These are phyloP conservation scores for Drosophila carrolli DNA, from an alignment of 1,140 invertebrate species.

Conservation along the genomic window DNA sequence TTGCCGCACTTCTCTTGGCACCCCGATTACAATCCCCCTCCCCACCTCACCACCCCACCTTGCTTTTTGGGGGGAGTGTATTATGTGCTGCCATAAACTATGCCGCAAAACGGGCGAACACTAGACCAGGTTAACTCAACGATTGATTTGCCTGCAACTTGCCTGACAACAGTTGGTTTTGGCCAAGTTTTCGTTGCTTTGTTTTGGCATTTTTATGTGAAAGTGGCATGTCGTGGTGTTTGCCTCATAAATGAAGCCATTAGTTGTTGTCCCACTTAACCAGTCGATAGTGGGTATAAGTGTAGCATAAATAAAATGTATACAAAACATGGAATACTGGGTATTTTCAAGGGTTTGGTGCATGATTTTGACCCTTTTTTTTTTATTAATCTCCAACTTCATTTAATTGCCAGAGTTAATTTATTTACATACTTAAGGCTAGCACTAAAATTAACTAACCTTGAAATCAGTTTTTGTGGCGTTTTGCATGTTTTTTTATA, in stretches of 20 bases:
- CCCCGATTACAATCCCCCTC: background rate
- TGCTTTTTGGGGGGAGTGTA: conserved; percentile 9
- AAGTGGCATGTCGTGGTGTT: conserved; percentile 43
- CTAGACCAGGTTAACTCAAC: conserved; percentile 6
- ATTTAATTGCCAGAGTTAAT: no score
- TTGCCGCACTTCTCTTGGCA: conserved; percentile 61
- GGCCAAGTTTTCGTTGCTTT: conserved; percentile 40
- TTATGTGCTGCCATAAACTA: conserved; percentile 57
- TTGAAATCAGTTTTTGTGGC: no score
- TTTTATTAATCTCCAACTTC: no score
- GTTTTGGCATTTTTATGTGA: conserved; percentile 41
- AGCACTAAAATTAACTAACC: no score
- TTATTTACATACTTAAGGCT: no score
- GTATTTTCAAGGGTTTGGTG: background rate
- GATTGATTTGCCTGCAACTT: conserved; percentile 22
- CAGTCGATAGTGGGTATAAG: background rate
- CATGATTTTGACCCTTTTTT: background rate
- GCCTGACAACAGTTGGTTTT: conserved; percentile 80
- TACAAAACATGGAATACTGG: no score
- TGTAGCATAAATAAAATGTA: background rate
- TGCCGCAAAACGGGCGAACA: conserved; percentile 40
- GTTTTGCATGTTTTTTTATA: no score
- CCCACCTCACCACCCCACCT: no score
- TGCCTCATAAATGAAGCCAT: conserved; percentile 8
- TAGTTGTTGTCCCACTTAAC: conserved; percentile 26